Evolutionary conservation across 2,797 vertebrate species (phyloP).

Genomic region (Lateolabrax maculatus): DNA sequence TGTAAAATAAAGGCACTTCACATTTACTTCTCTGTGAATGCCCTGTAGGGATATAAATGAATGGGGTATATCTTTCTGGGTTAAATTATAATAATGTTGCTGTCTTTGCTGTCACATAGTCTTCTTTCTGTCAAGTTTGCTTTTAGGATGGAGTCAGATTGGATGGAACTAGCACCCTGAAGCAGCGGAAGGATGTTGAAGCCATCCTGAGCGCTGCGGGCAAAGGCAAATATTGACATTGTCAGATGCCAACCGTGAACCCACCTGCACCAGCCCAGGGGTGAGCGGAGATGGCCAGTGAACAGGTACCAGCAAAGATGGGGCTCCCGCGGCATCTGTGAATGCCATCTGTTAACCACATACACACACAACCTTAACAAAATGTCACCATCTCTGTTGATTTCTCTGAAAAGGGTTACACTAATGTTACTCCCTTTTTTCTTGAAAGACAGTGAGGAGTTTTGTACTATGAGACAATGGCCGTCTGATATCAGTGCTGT

Average conservation of each 20-base stretch:
- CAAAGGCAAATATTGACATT: conserved; percentile 57
- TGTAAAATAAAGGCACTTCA: conserved; percentile 22
- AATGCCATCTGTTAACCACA: conserved; percentile 57
- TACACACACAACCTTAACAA: conserved; percentile 10
- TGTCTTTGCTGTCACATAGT: background rate
- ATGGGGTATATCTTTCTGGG: background rate
- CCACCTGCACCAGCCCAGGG: conserved; percentile 63
- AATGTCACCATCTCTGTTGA: conserved; percentile 15
- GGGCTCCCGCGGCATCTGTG: conserved; percentile 38
- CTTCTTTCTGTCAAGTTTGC: conserved; percentile 23
- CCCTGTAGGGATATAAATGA: conserved; percentile 10
- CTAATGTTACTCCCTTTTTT: background rate
- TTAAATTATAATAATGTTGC: conserved; percentile 30
- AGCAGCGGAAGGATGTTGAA: conserved; percentile 32
- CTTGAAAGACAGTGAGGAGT: background rate
- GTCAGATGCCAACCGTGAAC: conserved; percentile 45
- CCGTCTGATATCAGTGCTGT: background rate
- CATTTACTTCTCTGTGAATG: background rate
- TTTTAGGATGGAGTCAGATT: conserved; percentile 26
- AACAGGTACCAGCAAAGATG: conserved; percentile 44
- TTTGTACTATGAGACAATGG: conserved; percentile 1
- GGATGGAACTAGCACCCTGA: conserved; percentile 20
- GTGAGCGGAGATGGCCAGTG: conserved; percentile 41
- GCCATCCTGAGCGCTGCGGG: conserved; percentile 32
- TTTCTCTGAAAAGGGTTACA: conserved; percentile 1